Evolutionary conservation across 2,113 vertebrate genomes (phyloP).

Genomic region (Aptenodytes forsteri): DNA sequence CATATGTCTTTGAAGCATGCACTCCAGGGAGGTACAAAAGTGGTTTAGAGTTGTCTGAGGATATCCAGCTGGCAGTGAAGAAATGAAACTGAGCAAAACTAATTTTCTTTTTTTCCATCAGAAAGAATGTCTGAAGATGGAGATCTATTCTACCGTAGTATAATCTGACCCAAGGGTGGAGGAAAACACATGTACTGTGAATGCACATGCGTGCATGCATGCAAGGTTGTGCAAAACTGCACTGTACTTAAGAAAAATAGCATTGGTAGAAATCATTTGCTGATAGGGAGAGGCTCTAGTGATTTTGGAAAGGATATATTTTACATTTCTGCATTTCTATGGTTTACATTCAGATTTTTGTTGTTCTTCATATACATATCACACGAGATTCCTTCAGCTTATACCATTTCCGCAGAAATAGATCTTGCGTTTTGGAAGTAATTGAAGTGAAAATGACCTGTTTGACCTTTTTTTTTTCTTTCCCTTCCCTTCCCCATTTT

Average conservation of each 20-base stretch:
- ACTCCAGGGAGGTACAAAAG: neutral
- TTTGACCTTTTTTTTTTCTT: too few species aligned
- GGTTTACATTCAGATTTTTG: neutral
- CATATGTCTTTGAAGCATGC: neutral
- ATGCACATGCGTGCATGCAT: rapidly evolving
- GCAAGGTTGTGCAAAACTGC: neutral
- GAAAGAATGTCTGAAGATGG: neutral
- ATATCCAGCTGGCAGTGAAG: neutral
- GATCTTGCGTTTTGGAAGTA: neutral
- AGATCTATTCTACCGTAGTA: neutral
- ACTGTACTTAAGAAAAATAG: neutral
- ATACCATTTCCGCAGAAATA: neutral
- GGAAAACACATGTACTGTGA: neutral
- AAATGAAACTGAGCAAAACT: neutral
- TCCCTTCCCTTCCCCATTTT: too few species aligned
- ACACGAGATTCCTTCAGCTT: neutral
- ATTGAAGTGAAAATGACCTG: neutral
- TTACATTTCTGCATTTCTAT: neutral
- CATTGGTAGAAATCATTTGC: neutral
- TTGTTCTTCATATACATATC: neutral
- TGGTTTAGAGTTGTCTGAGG: neutral
- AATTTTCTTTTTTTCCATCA: neutral
- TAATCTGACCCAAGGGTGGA: neutral
- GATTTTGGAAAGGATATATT: neutral
- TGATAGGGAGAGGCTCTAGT: neutral